Base-by-base conservation (phyloP, 2,113 vertebrate species). In the Calypte anna region DNA sequence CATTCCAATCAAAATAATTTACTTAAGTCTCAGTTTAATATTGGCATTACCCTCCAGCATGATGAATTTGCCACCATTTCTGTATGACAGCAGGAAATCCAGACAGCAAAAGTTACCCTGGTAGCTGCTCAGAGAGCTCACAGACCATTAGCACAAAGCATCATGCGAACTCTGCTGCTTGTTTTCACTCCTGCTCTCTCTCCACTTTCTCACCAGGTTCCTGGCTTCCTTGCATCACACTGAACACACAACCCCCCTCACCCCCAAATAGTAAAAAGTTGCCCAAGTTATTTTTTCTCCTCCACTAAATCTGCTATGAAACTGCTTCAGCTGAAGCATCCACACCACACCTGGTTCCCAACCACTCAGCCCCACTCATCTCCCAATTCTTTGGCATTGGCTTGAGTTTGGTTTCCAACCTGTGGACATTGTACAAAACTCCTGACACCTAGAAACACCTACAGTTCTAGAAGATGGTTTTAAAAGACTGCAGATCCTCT, bases 21-120 rank as follows among this genome's bases (percentile, higher is more conserved):
- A 28, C 58, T 92, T 79, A 57, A 82, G 86, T 91, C 92, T 89
- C 66, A 57, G 74, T 79, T 92, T 94, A 79, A 55, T 95, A 82
- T 19, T 55, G 75, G 84, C 81, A 80, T 59, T 63, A 80, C 87
- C 81, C 78, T 94, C 51, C 46, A 82, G 84, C 91, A 80, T 44
- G 89, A 85, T 67, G 79, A 66, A 92, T 82, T 72, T 63, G 46
- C 61, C 91, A 30, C 64, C 54, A 57, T 85, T 93, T 51, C 67
- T 77, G 59, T 30, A 61, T 33, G 81, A 79, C 55, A 87, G 86
- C 62, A 85, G 74, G 78, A 79, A 92, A 92, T 58, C 3, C 58
- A 93, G 74, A 76, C 89, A 93, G 77, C 11, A 28, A 40, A 91
- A 84, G 77, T 69, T 57, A 82, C 36, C 28, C 63, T 20, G 43